These are phyloP conservation scores for Sebastes fasciatus DNA, from an alignment of 2,113 vertebrate genomes.

Conservation along the genomic window DNA sequence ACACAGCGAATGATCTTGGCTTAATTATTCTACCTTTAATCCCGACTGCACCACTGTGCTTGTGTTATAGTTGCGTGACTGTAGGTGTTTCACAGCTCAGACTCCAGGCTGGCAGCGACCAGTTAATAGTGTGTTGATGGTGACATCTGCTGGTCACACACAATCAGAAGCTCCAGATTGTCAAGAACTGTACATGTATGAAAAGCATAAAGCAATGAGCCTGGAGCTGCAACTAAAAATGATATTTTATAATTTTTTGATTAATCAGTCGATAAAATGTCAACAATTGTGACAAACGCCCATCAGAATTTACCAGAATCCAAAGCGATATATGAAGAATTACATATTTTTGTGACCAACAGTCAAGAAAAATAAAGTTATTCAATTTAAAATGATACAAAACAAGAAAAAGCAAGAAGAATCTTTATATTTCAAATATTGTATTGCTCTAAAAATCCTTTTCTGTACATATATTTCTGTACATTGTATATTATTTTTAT, in stretches of 20 bases:
- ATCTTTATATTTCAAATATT: background rate
- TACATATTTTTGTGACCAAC: too few relatives aligned
- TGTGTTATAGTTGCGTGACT: background rate
- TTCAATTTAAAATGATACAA: background rate
- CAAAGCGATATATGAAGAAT: background rate
- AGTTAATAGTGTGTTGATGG: conserved; percentile 54
- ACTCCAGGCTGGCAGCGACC: too few relatives aligned
- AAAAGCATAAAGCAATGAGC: background rate
- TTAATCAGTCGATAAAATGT: background rate
- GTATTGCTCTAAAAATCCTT: background rate
- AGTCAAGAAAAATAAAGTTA: background rate
- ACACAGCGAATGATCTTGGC: background rate
- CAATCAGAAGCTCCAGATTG: background rate
- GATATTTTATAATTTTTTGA: background rate
- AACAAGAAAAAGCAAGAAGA: background rate
- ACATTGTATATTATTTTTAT: too few relatives aligned
- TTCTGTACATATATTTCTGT: too few relatives aligned
- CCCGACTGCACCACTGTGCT: background rate
- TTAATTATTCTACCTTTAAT: background rate
- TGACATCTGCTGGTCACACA: conserved; percentile 80
- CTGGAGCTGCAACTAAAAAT: background rate
- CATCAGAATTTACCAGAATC: background rate
- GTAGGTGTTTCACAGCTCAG: background rate
- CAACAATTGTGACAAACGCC: background rate
- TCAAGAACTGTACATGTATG: background rate